Evolutionary conservation across 2,888 invertebrate species (phyloP), one percentile per base, ranked within the genome.

Genomic region (Macroteleia sp.): DNA sequence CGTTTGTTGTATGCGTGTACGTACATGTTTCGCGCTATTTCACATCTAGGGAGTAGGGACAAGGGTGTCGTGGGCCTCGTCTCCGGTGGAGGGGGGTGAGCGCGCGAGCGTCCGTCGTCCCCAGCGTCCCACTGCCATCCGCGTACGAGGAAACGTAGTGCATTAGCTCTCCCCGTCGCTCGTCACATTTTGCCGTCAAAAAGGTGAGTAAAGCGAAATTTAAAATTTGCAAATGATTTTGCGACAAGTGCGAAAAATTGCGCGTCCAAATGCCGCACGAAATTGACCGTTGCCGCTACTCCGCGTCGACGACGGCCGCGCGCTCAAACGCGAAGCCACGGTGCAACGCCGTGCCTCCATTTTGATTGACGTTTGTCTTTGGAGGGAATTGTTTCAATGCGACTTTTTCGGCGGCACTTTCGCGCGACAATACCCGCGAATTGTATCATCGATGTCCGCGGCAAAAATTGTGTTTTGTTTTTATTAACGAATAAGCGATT

Each of bases 311-410:
- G 28, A 42, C 12, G 39, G n/a, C 12, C 36, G 25, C 62, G 62
- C 50, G 48, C 62, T 20, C 22, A 30, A 62, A 46, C 42, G 39
- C 30, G 14, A 34, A 36, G 28, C 48, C 25, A n/a, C 54, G 57
- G 69, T 77, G 75, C 64, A 81, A 74, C 75, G 69, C 57, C 82
- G 75, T 78, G 83, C 83, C 85, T 81, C 86, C 86, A 86, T 86
- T 83, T 86, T 86, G 83, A 86, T 86, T 86, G 85, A 82, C 83
- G 85, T 83, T 86, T 84, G 66, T 64, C 74, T 77, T 80, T 62
- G 80, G 83, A 85, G 83, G 82, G 82, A 85, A 86, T 80, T 80
- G 77, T 70, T 52, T 42, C 59, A 50, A 64, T 70, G 28, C 56
- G 28, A 19, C 36, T 44, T 32, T 66, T 66, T 42, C 25, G 42